phyloP scores from a whole-genome alignment of 2,888 invertebrate genomes.

The Pseudococcus jackbeardsleyi region DNA sequence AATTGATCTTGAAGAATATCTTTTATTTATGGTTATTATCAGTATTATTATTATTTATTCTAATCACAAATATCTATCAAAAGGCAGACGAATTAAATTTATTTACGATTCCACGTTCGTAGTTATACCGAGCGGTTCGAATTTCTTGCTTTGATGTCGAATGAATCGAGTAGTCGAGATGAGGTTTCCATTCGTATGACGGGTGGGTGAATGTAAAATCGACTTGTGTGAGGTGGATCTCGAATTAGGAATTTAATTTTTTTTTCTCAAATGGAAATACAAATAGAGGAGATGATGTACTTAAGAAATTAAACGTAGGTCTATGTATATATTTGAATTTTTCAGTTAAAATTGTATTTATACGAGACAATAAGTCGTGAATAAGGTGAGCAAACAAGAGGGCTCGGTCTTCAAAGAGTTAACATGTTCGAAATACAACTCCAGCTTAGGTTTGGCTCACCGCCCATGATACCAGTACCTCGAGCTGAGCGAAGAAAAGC shows the following conservation, averaged over 20 bases:
- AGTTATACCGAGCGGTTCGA: not conserved
- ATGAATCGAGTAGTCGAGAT: not conserved
- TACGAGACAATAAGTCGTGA: too few species aligned
- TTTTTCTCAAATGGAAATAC: not conserved
- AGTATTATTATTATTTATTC: constrained; percentile 38
- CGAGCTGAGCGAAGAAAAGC: not conserved
- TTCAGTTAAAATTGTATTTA: too few species aligned
- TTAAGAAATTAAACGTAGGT: too few species aligned
- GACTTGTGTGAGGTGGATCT: not conserved
- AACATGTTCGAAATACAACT: not conserved
- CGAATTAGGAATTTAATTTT: not conserved
- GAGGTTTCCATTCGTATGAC: not conserved
- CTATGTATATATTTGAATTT: too few species aligned
- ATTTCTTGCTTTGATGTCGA: not conserved
- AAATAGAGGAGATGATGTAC: too few species aligned
- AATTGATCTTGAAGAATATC: not conserved
- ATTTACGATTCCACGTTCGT: constrained; percentile 16
- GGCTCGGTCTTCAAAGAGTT: not conserved
- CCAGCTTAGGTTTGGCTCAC: not conserved
- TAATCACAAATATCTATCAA: constrained; percentile 41
- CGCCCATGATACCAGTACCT: not conserved
- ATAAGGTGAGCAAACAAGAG: not conserved
- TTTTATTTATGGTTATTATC: constrained; percentile 13
- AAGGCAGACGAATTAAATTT: constrained; percentile 42
- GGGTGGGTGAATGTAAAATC: not conserved